Evolutionary conservation across 2,113 vertebrate species (phyloP).

Genomic region (Hyla sarda): DNA sequence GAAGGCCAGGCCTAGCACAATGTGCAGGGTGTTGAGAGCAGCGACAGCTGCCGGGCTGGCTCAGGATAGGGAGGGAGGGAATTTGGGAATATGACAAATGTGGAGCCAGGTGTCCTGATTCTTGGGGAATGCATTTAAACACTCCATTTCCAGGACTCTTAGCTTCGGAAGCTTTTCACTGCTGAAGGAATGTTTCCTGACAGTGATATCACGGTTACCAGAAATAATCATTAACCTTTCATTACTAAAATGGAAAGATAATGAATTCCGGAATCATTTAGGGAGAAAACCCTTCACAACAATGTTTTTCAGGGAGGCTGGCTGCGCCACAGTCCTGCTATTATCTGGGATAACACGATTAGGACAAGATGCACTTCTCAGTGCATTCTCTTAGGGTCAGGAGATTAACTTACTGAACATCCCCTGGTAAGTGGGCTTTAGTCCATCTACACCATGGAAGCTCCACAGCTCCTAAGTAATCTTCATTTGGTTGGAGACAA

Average conservation of each 20-base stretch:
- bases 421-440: not conserved
- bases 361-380: slow-evolving; percentile 41
- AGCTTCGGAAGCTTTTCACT: slow-evolving; percentile 65
- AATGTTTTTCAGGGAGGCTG: slow-evolving; percentile 28
- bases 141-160: slow-evolving; percentile 64
- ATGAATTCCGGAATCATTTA: slow-evolving; percentile 46
- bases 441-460: not conserved
- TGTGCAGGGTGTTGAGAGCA: slow-evolving; percentile 77
- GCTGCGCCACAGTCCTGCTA: slow-evolving; percentile 3
- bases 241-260: not conserved
- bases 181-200: slow-evolving; percentile 79
- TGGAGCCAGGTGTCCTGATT: slow-evolving; percentile 78
- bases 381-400: slow-evolving; percentile 7
- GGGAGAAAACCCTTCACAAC: slow-evolving; percentile 35
- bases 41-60: slow-evolving; percentile 82
- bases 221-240: slow-evolving; percentile 68
- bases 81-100: slow-evolving; percentile 79
- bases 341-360: slow-evolving; percentile 33
- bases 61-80: slow-evolving; percentile 65
- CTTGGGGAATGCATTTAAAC: slow-evolving; percentile 63
- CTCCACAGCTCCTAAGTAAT: not conserved
- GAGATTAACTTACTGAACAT: slow-evolving; percentile 29
- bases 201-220: slow-evolving; percentile 59
- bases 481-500: not conserved
- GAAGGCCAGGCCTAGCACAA: slow-evolving; percentile 71